A percentile compares a stretch with the other conserved stretches of the same genome.
These are phyloP conservation scores for Botia kubotai DNA, from an alignment of 2,797 vertebrate species.

Conservation along the genomic window DNA sequence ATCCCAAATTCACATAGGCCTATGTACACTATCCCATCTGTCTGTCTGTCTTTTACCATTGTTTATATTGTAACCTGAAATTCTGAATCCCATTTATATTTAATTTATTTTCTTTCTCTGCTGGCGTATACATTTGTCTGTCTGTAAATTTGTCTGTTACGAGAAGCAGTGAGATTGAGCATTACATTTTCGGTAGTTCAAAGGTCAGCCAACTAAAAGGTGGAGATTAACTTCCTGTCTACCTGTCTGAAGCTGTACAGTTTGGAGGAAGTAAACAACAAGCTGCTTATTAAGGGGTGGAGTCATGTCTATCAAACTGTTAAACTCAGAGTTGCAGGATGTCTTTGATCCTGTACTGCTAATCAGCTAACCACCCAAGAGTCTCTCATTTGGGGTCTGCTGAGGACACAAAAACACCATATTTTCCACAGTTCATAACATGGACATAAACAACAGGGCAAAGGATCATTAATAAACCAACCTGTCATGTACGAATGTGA, in stretches of 20 bases:
- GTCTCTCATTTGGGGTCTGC: constrained; percentile 27
- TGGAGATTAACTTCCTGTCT: constrained; percentile 67
- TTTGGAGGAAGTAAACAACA: constrained; percentile 51
- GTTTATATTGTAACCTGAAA: not conserved
- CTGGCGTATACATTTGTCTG: not conserved
- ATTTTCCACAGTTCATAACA: constrained; percentile 11
- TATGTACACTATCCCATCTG: not conserved
- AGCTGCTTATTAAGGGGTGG: constrained; percentile 58
- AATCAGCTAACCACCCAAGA: constrained; percentile 10
- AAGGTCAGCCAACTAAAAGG: constrained; percentile 35
- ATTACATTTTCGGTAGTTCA: constrained; percentile 15
- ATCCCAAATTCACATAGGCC: not conserved
- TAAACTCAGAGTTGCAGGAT: constrained; percentile 11
- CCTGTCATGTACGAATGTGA: constrained; percentile 7
- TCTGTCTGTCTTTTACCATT: not conserved
- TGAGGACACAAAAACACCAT: constrained; percentile 2
- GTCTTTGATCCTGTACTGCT: constrained; percentile 50
- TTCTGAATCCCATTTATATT: too few species aligned
- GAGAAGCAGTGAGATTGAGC: not conserved
- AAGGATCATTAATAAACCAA: constrained; percentile 8
- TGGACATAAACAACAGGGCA: not conserved
- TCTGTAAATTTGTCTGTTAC: not conserved
- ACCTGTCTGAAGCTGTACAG: constrained; percentile 51
- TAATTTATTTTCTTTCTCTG: too few species aligned
- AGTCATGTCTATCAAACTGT: constrained; percentile 50